Evolutionary conservation across 35 echinoderm and acorn worm species (phyloP).

Genomic region (Acanthaster planci): DNA sequence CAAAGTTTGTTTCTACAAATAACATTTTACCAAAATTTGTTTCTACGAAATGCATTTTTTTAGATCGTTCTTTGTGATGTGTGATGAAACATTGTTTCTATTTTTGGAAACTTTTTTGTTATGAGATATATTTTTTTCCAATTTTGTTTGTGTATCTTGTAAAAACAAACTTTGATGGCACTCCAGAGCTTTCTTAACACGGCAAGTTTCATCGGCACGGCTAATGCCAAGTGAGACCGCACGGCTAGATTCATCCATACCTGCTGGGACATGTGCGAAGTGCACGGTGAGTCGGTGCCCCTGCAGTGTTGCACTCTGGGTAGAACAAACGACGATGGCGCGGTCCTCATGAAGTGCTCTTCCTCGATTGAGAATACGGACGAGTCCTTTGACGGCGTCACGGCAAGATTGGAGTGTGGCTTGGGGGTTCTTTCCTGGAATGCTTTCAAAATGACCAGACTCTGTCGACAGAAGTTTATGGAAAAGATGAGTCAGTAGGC

Average conservation of each 20-base stretch:
- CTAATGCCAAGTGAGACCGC: neutral
- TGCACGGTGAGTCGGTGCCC: neutral
- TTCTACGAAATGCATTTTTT: too few relatives aligned
- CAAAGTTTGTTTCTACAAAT: too few relatives aligned
- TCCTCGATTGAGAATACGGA: neutral
- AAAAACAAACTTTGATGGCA: neutral
- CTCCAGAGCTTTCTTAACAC: neutral
- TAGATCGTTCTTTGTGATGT: neutral
- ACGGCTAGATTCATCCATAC: neutral
- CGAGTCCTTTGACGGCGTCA: neutral
- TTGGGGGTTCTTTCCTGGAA: neutral
- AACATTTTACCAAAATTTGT: too few relatives aligned
- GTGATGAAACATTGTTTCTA: neutral
- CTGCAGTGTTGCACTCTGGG: neutral
- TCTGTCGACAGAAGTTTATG: neutral
- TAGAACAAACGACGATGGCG: neutral
- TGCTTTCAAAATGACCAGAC: neutral
- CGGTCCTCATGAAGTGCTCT: constrained; percentile 5
- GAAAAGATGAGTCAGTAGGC: neutral
- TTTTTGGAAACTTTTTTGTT: neutral
- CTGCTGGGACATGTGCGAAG: constrained; percentile 5
- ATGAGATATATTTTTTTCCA: neutral
- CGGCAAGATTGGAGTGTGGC: neutral
- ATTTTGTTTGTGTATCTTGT: neutral
- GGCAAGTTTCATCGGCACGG: neutral